Percentiles rank a stretch among this genome's conserved stretches.
Conservation (phyloP, 2,113 vertebrate species). For the Anhinga anhinga region DNA sequence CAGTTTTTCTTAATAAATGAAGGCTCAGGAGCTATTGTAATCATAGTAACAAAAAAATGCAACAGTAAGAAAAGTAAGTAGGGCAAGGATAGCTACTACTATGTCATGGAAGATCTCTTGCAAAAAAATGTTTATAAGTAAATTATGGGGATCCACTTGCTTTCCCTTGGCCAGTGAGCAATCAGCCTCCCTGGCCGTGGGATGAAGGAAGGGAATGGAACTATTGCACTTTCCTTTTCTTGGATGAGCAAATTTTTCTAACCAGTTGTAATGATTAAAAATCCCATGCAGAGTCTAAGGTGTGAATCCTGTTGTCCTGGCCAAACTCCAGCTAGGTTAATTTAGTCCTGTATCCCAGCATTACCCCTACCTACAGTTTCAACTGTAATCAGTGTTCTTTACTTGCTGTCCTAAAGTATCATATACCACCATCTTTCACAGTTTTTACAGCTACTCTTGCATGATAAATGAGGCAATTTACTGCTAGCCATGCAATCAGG, state of each 20-base stretch:
- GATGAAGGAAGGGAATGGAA: background rate
- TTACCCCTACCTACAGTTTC: background rate
- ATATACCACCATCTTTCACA: background rate
- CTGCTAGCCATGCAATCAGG: background rate
- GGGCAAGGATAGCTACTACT: background rate
- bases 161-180: background rate
- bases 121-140: background rate
- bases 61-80: background rate
- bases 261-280: background rate
- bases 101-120: background rate
- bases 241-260: background rate
- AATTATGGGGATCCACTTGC: background rate
- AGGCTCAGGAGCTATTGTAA: background rate
- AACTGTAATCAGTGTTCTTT: background rate
- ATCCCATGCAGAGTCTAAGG: background rate
- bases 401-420: background rate
- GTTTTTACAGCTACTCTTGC: background rate
- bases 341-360: background rate
- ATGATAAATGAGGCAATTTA: slow-evolving; percentile 7
- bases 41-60: background rate
- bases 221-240: background rate
- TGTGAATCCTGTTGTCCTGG: background rate
- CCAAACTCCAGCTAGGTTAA: slow-evolving; percentile 3
- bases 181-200: background rate
- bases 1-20: background rate